Percentiles rank a stretch among this genome's conserved stretches.
Conservation (phyloP, 2,113 vertebrate genomes). For the Dicerorhinus sumatrensis region DNA sequence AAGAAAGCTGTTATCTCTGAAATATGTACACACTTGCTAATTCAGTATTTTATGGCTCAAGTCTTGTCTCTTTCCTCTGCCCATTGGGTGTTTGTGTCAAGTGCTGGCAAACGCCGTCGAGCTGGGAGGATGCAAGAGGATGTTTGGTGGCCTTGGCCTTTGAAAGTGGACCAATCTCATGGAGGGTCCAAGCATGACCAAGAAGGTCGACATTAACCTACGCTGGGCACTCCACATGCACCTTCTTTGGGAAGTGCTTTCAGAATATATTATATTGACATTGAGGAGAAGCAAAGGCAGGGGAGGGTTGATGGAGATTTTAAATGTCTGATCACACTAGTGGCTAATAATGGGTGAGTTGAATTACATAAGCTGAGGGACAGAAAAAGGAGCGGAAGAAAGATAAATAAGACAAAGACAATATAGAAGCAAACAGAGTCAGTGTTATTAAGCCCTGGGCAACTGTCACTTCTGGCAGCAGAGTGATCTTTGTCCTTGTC, state of each 20-base stretch:
- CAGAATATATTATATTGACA: neutral
- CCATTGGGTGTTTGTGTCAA: neutral
- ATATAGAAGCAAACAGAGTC: neutral
- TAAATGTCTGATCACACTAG: neutral
- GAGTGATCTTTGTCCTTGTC: neutral
- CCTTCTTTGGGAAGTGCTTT: neutral
- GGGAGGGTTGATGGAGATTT: neutral
- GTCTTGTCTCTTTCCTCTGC: neutral
- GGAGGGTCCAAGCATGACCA: neutral
- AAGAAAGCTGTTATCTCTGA: neutral
- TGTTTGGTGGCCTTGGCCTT: neutral
- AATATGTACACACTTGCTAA: neutral
- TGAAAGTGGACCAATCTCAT: neutral
- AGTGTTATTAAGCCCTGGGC: constrained; percentile 22
- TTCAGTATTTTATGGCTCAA: neutral
- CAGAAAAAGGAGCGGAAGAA: constrained; percentile 28
- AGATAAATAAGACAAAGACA: neutral
- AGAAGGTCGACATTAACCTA: neutral
- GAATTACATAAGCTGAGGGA: neutral
- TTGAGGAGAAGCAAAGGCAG: neutral
- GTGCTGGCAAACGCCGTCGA: neutral
- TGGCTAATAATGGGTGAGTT: neutral
- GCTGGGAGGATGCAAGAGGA: neutral
- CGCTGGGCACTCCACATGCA: neutral
- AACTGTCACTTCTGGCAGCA: constrained; percentile 59